These are phyloP conservation scores for Perca fluviatilis DNA, from an alignment of 2,113 vertebrate species.

Conservation along the genomic window DNA sequence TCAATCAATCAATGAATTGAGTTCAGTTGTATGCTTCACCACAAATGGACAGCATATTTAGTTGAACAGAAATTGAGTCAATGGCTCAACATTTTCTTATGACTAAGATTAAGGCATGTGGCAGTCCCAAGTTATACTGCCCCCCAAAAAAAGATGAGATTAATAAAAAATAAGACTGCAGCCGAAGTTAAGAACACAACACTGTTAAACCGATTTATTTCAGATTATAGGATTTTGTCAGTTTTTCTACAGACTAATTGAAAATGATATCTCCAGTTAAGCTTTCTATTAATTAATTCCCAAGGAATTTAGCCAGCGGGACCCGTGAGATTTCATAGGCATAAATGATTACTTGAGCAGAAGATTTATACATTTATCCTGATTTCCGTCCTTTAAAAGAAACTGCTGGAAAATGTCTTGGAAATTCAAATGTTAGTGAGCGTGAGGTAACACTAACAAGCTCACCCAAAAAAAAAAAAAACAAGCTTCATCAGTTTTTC, in stretches of 20 bases:
- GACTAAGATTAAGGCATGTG: constrained; percentile 1
- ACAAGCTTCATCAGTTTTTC: constrained; percentile 34
- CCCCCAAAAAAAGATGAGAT: constrained; percentile 7
- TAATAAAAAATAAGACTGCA: not conserved
- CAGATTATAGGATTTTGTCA: not conserved
- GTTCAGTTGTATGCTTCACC: not conserved
- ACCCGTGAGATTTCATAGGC: constrained; percentile 27
- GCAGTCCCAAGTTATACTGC: constrained; percentile 2
- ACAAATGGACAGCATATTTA: constrained; percentile 26
- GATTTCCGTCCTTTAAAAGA: constrained; percentile 15
- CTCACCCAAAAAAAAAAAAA: constrained; percentile 16
- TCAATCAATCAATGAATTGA: no score
- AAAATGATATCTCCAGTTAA: constrained; percentile 41
- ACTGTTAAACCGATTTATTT: constrained; percentile 6
- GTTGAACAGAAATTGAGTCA: constrained; percentile 11
- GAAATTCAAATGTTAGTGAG: not conserved
- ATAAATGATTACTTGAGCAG: constrained; percentile 41
- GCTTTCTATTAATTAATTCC: constrained; percentile 35
- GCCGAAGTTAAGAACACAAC: constrained; percentile 6
- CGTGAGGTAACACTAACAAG: not conserved
- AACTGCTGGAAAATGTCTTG: constrained; percentile 5
- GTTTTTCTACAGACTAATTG: constrained; percentile 30
- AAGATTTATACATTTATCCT: not conserved
- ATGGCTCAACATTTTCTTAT: constrained; percentile 10
- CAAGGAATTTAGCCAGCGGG: constrained; percentile 27